These are phyloP conservation scores for Sandelia bainsii DNA, from an alignment of 2,797 vertebrate genomes.

Conservation along the genomic window DNA sequence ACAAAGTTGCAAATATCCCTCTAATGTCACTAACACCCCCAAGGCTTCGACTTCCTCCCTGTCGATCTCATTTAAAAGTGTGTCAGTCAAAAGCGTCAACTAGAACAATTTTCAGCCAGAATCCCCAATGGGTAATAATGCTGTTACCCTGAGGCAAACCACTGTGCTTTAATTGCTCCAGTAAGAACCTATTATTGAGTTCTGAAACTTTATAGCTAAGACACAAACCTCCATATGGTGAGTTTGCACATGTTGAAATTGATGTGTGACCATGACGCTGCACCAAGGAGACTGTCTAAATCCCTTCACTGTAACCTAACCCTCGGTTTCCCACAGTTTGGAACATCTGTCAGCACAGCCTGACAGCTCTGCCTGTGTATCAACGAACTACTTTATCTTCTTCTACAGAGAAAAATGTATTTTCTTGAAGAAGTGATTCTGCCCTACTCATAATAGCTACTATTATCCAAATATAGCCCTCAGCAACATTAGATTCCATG, in stretches of 20 bases:
- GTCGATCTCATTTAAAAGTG: constrained; percentile 75
- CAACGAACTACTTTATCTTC: constrained; percentile 17
- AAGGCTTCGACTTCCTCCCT: constrained; percentile 45
- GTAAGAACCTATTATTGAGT: constrained; percentile 63
- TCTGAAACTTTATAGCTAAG: constrained; percentile 52
- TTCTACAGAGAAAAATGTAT: not conserved
- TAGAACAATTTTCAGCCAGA: constrained; percentile 61
- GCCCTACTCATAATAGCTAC: constrained; percentile 5
- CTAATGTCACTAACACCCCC: constrained; percentile 53
- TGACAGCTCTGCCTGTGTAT: constrained; percentile 7
- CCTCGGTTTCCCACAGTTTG: constrained; percentile 36
- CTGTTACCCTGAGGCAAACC: constrained; percentile 62
- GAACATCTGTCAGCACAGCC: constrained; percentile 51
- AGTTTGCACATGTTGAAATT: constrained; percentile 21
- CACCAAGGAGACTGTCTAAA: constrained; percentile 25
- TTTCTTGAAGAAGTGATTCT: constrained; percentile 2
- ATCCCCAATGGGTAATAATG: constrained; percentile 63
- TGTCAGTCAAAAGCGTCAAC: constrained; percentile 79
- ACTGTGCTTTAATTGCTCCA: constrained; percentile 67
- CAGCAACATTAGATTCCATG: constrained; percentile 21
- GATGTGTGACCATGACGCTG: constrained; percentile 12
- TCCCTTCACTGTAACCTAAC: constrained; percentile 9
- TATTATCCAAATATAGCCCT: constrained; percentile 15
- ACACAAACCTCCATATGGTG: constrained; percentile 43
- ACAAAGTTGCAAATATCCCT: constrained; percentile 38